phyloP scores from a whole-genome alignment of 2,797 vertebrate genomes.

The Poecilia picta region DNA sequence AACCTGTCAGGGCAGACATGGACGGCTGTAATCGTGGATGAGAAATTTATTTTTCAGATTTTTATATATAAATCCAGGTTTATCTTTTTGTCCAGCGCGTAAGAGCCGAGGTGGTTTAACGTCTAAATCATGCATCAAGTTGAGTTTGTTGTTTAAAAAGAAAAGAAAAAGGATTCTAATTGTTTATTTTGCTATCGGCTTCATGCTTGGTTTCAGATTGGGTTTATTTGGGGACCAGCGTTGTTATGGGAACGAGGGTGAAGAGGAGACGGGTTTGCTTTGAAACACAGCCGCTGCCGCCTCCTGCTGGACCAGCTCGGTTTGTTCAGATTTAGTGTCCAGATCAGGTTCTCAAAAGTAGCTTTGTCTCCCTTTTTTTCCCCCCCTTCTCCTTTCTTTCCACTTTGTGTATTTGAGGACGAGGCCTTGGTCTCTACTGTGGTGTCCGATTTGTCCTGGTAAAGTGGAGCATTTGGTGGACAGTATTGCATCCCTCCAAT shows the following conservation, averaged over 20 bases:
- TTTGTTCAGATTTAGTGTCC: conserved; percentile 65
- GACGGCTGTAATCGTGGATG: conserved; percentile 33
- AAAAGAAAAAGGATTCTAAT: conserved; percentile 5
- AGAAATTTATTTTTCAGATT: conserved; percentile 43
- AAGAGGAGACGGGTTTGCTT: conserved; percentile 45
- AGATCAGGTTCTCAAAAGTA: conserved; percentile 67
- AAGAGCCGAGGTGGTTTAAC: conserved; percentile 18
- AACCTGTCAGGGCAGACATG: conserved; percentile 20
- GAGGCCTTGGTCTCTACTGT: conserved; percentile 66
- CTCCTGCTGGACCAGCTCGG: conserved; percentile 50
- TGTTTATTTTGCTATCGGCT: conserved; percentile 12
- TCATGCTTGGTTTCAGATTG: conserved; percentile 28
- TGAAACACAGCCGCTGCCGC: conserved; percentile 58
- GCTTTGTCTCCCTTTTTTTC: conserved; percentile 44
- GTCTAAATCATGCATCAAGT: conserved; percentile 23
- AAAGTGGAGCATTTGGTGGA: conserved; percentile 32
- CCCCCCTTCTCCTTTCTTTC: background rate
- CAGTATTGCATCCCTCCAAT: conserved; percentile 34
- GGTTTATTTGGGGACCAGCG: conserved; percentile 11
- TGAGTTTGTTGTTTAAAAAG: conserved; percentile 11
- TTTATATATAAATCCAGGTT: conserved; percentile 55
- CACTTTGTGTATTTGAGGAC: conserved; percentile 50
- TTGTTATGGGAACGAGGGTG: conserved; percentile 4
- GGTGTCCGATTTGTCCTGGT: conserved; percentile 66
- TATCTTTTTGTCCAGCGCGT: conserved; percentile 37